These are phyloP conservation scores for Seira sanloemensis DNA, from an alignment of 2,888 invertebrate genomes.

Conservation along the genomic window DNA sequence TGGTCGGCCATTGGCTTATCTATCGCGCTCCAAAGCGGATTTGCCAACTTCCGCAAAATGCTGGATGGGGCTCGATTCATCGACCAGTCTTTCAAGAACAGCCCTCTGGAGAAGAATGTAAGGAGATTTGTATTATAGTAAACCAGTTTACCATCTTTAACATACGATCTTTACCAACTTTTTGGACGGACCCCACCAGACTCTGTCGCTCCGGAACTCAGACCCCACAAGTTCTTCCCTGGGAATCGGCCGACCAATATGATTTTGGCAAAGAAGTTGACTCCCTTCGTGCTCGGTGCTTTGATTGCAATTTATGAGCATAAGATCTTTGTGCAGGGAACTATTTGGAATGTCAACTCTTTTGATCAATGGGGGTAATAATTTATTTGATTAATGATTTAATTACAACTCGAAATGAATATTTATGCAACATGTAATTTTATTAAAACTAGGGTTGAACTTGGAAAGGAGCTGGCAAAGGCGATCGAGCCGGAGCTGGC, in stretches of 20 bases:
- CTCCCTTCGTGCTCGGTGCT: constrained; percentile 94
- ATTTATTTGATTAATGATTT: too few species aligned
- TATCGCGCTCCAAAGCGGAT: constrained; percentile 94
- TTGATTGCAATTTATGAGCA: constrained; percentile 98
- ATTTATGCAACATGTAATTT: background rate
- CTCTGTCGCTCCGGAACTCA: constrained; percentile 80
- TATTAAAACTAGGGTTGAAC: constrained; percentile 86
- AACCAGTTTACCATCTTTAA: too few species aligned
- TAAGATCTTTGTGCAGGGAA: constrained; percentile 98
- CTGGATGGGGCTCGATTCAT: constrained; percentile 94
- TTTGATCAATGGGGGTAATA: constrained; percentile 98
- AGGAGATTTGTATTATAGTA: too few species aligned
- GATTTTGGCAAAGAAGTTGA: constrained; percentile 92
- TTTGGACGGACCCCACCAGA: constrained; percentile 80
- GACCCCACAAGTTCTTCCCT: constrained; percentile 97
- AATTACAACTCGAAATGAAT: too few species aligned
- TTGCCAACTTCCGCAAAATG: constrained; percentile 94
- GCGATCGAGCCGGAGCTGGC: constrained; percentile 96
- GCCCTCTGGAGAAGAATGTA: constrained; percentile 95
- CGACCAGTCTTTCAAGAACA: constrained; percentile 93
- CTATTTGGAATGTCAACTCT: constrained; percentile 99
- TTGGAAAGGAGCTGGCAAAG: constrained; percentile 98
- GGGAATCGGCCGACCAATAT: constrained; percentile 99
- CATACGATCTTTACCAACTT: too few species aligned
- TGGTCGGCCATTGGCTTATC: constrained; percentile 99